Evolutionary conservation across 2,797 vertebrate genomes (phyloP), one percentile per base, ranked within the genome.

Genomic region (Ataeniobius toweri): DNA sequence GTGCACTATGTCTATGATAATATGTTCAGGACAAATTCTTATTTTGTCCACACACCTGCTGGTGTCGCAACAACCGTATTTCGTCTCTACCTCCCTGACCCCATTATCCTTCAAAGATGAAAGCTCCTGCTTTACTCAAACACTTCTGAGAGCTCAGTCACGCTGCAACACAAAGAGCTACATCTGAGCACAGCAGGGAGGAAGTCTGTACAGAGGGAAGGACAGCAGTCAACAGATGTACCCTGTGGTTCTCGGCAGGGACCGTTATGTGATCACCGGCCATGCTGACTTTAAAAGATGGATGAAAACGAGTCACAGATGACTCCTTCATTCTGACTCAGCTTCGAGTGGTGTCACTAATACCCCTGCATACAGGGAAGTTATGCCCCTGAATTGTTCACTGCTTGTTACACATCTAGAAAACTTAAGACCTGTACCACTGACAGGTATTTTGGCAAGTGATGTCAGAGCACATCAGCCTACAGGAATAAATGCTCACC

Each of bases 181-280:
- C 78, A 82, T 69, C 69, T 76, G 61, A 82, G 58, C 83, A 71
- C 83, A 81, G 83, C 26, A 0, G 78, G 78, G 16, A 65, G 75
- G 78, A 78, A 77, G 79, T 89, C 67, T 80, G 80, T 51, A 79
- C 81, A 89, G 80, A 89, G 83, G 79, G 68, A 26, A 83, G 77
- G 67, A 74, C 76, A 84, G 73, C 70, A 75, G 44, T 61, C 18
- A 58, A 76, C 76, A 80, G 79, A 79, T 4, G n/a, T 70, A 50
- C 51, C 6, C 24, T 56, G 48, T 16, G 61, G 82, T n/a, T 73
- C 73, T 75, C 83, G 61, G 85, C 79, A 44, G 12, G 71, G 20
- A 3, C 48, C 5, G 81, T 74, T 26, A 46, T 5, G 2, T 56
- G 50, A 78, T 67, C 6, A 1, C 48, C 20, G 31, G 56, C 48